Base-by-base conservation (phyloP, 2,888 invertebrate genomes). In the Punctoribates punctum region DNA sequence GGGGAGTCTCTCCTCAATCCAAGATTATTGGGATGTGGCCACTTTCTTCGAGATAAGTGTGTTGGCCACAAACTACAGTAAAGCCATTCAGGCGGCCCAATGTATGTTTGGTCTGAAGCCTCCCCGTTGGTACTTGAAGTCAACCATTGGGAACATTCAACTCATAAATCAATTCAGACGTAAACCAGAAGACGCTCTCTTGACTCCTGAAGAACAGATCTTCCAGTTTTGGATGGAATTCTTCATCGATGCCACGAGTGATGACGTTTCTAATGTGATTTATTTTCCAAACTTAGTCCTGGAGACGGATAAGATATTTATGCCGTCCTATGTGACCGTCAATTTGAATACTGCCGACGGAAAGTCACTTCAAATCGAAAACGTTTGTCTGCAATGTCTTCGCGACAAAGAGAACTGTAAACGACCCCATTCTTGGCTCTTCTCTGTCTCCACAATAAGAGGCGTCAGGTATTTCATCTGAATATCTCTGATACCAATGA, bases 221-320 rank as follows among this genome's bases (percentile, higher is more conserved):
- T 97, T 98, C 84, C 89, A 91, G 80, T 98, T 98, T 85, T 98
- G 98, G 98, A 93, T 96, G 89, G 98, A 99, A 82, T 98, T 94
- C 85, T 98, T 99, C 84, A 88, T 94, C 51, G 97, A 96, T 85
- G 96, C 96, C 15, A 94, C 92, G 38, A 92, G 92, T 77, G 90
- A 90, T 77, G 90, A 90, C 80, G 75, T 78, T 23, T 88, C 90
- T 81, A 91, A 92, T 83, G 89, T 88, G 81, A 94, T 96, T 81
- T 87, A 94, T 80, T 96, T 96, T 88, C 96, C 96, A 62, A 91
- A 92, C 5, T 85, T 94, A 76, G 90, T 96, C 79, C 86, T 95
- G 81, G 98, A 99, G 85, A 93, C 95, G 0, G 92, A 90, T 77
- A 94, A 96, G 85, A 91, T 93, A 70, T 91, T 90, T 83, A 93